phyloP scores from a whole-genome alignment of 1,140 invertebrate species.

The Theocolax elegans region DNA sequence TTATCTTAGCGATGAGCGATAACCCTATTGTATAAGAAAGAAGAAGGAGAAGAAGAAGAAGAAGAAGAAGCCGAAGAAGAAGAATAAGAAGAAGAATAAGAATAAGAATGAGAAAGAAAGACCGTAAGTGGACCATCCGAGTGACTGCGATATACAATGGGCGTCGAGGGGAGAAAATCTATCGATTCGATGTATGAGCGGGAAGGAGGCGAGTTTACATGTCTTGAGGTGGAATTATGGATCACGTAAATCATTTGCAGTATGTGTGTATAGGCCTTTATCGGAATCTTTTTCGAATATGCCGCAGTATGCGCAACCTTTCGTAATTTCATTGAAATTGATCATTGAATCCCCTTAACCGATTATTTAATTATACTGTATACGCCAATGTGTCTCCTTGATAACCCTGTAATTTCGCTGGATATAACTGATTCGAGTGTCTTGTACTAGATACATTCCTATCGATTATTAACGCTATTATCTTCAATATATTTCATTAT shows the following conservation, averaged over 20 bases:
- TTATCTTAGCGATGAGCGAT: conserved; percentile 63
- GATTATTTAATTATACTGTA: too few species aligned
- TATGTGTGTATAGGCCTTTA: conserved; percentile 13
- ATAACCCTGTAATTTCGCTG: too few species aligned
- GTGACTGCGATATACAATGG: conserved; percentile 20
- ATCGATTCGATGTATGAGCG: conserved; percentile 14
- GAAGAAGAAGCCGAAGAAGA: conserved; percentile 49
- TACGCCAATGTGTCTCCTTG: too few species aligned
- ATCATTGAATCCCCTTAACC: conserved; percentile 14
- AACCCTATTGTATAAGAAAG: conserved; percentile 54
- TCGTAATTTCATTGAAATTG: conserved; percentile 2
- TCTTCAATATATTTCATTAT: too few species aligned
- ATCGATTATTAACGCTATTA: too few species aligned
- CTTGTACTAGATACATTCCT: too few species aligned
- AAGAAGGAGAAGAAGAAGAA: conserved; percentile 48
- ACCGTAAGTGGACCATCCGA: too few species aligned
- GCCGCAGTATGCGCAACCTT: neutral
- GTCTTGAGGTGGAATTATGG: conserved; percentile 19
- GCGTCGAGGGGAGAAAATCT: conserved; percentile 32
- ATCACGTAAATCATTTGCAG: conserved; percentile 33
- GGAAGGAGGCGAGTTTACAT: neutral
- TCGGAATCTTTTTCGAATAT: conserved; percentile 13
- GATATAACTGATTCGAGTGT: too few species aligned
- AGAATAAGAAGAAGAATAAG: conserved; percentile 48
- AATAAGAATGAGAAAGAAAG: neutral